Evolutionary conservation across 2,113 vertebrate genomes (phyloP).

Genomic region (Artemisiospiza belli): DNA sequence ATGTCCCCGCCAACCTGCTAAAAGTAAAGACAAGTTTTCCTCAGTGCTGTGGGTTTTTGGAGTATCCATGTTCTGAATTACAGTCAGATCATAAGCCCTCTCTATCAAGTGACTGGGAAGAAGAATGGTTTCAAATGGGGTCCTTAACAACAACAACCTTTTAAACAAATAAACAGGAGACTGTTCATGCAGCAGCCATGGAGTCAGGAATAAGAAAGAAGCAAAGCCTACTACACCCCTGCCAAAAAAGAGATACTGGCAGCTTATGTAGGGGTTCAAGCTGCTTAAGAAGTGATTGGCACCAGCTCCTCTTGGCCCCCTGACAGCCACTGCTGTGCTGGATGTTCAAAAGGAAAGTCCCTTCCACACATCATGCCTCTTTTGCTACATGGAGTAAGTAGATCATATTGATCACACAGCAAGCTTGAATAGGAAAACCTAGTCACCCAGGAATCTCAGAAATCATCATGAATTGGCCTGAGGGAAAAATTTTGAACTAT

Average conservation of each 20-base stretch:
- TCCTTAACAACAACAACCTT: background rate
- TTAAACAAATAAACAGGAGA: background rate
- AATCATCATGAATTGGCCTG: background rate
- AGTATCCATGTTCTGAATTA: background rate
- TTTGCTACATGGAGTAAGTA: background rate
- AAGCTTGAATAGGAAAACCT: background rate
- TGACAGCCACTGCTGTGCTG: background rate
- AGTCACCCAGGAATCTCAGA: background rate
- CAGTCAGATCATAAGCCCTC: background rate
- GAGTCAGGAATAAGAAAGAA: background rate
- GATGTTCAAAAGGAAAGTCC: background rate
- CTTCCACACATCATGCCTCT: background rate
- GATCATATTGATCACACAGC: background rate
- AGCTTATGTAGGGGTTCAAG: background rate
- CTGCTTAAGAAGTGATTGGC: background rate
- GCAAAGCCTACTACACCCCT: background rate
- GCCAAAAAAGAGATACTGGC: background rate
- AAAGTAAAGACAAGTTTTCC: background rate
- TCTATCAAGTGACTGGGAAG: background rate
- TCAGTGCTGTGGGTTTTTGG: background rate
- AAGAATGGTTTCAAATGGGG: background rate
- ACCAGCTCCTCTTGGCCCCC: background rate
- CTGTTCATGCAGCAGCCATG: background rate
- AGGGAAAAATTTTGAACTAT: background rate
- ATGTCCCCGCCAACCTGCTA: background rate